Evolutionary conservation across 2,797 vertebrate genomes (phyloP), one percentile per base, ranked within the genome.

Genomic region (Danio jaintianensis): DNA sequence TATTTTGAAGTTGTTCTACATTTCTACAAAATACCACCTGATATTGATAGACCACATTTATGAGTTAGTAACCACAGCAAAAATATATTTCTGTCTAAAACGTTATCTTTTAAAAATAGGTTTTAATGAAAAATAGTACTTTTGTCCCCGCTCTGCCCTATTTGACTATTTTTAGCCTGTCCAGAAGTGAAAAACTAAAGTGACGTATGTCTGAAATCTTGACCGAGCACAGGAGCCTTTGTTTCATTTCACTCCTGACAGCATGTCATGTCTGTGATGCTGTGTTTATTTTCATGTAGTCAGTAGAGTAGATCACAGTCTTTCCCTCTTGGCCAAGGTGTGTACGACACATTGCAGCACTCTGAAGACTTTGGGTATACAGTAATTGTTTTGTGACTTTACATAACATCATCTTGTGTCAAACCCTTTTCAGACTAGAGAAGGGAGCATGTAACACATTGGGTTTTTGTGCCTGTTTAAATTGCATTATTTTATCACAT

Each of bases 211-310:
- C 42, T 58, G 29, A 61, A 59, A 56, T 5, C 40, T 72, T 80
- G 69, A 78, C 68, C 40, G 53, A 47, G 40, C 38, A 62, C 64
- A 63, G 58, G 73, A 75, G 83, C 68, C 73, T 83, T 79, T 40
- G 53, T 78, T 61, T 78, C 78, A 84, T 84, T 83, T 81, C 69
- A 84, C 59, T 77, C 47, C 70, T 82, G 66, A 82, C 83, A 78
- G 75, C 67, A 55, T 61, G 62, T 77, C 62, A 70, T 48, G 53
- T 71, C 63, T 67, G 83, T 73, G 62, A 66, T 58, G 5, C 6
- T 45, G 20, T 43, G 38, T 72, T 72, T 72, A 72, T 72, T 72
- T 72, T 59, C 53, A 58, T 72, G 70, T 58, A 45, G 70, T 47
- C 53, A 11, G 70, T 59, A 45, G 20, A 59, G 53, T 72, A 43